phyloP scores from a whole-genome alignment of 2,797 vertebrate genomes.

The Channallabes apus region DNA sequence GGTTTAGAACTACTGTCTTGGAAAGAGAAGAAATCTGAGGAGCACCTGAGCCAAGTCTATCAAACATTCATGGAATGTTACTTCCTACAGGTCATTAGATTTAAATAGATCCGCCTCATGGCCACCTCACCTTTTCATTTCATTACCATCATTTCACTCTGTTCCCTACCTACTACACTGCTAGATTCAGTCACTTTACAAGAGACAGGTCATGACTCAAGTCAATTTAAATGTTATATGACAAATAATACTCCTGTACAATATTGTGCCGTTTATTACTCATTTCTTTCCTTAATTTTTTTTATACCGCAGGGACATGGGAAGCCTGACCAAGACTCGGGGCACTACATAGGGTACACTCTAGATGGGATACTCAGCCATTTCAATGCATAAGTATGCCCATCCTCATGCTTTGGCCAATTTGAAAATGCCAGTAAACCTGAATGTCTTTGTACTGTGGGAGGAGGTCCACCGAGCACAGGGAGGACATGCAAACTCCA shows the following conservation, averaged over 20 bases:
- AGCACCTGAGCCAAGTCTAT: background rate
- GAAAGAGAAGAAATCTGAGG: background rate
- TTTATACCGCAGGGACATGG: too few species aligned
- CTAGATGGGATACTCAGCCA: too few species aligned
- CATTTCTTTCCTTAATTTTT: too few species aligned
- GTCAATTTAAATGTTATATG: background rate
- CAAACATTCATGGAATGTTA: background rate
- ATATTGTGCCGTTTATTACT: background rate
- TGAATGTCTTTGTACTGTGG: too few species aligned
- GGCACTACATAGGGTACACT: too few species aligned
- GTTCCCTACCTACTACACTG: background rate
- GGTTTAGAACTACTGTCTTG: too few species aligned
- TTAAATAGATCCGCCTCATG: constrained; percentile 1
- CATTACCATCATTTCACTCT: background rate
- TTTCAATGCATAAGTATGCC: too few species aligned
- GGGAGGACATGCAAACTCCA: too few species aligned
- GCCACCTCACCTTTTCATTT: background rate
- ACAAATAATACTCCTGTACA: background rate
- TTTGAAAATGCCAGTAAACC: too few species aligned
- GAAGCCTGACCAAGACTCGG: too few species aligned
- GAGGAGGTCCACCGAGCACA: too few species aligned
- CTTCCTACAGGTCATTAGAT: background rate
- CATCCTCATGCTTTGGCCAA: too few species aligned
- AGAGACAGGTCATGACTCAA: background rate
- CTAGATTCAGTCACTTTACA: constrained; percentile 4